Conservation (phyloP, 2,797 vertebrate species). For the Sebastes oblongus region DNA sequence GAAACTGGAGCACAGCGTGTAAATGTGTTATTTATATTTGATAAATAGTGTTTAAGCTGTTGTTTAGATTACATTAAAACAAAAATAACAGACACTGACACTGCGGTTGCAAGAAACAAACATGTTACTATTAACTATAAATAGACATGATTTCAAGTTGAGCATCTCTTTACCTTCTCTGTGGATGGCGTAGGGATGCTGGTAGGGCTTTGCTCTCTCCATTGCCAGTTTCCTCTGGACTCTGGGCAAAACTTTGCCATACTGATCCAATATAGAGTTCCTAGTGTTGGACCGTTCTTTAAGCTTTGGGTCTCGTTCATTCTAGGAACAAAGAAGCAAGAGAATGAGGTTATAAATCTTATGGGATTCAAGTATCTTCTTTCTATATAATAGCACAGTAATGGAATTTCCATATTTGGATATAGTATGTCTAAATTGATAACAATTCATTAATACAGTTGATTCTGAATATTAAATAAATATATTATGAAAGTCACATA, state of each 20-base stretch:
- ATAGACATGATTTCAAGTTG: background rate
- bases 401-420: background rate
- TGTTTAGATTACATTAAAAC: background rate
- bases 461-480: background rate
- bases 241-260: slow-evolving; percentile 90
- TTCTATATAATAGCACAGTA: background rate
- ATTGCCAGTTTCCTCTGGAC: slow-evolving; percentile 90
- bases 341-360: background rate
- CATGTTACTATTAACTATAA: background rate
- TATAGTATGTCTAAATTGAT: background rate
- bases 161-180: slow-evolving; percentile 83
- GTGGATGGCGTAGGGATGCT: slow-evolving; percentile 78
- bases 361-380: background rate
- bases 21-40: background rate
- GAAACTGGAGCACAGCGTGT: slow-evolving; percentile 76
- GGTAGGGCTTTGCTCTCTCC: slow-evolving; percentile 90
- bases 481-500: background rate
- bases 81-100: background rate
- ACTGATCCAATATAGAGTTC: slow-evolving; percentile 91
- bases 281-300: slow-evolving; percentile 88
- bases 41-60: background rate
- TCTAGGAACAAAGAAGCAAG: slow-evolving; percentile 73
- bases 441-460: background rate
- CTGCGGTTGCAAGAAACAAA: background rate
- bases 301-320: slow-evolving; percentile 87